These are phyloP conservation scores for Trissolcus japonicus DNA, from an alignment of 2,888 invertebrate species.

Conservation along the genomic window DNA sequence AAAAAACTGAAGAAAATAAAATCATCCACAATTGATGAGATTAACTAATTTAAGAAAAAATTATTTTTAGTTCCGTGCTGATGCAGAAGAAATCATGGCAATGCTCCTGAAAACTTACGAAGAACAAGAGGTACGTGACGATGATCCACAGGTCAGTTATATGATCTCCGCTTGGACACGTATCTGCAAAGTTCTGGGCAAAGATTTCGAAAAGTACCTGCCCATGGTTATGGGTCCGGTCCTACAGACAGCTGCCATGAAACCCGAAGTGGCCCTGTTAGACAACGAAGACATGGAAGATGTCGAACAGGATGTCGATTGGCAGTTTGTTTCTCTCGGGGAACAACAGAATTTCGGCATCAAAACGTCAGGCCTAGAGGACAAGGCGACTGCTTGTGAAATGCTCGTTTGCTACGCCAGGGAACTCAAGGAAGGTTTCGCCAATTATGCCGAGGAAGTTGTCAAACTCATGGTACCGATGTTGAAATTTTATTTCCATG, in stretches of 20 bases:
- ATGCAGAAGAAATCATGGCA: conserved; percentile 97
- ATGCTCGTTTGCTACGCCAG: conserved; percentile 97
- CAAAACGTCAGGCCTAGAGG: conserved; percentile 93
- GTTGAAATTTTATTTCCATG: conserved; percentile 95
- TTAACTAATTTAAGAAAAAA: not conserved
- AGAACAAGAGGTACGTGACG: conserved; percentile 90
- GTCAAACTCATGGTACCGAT: conserved; percentile 91
- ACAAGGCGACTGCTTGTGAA: conserved; percentile 96
- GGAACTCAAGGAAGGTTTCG: conserved; percentile 91
- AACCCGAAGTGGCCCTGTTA: conserved; percentile 93
- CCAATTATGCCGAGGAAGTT: conserved; percentile 84
- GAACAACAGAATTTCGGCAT: conserved; percentile 97
- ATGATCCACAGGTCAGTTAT: conserved; percentile 98
- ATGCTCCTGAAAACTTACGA: conserved; percentile 93
- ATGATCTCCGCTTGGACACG: conserved; percentile 99
- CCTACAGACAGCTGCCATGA: conserved; percentile 92
- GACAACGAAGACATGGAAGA: conserved; percentile 91
- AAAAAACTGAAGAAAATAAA: conserved; percentile 9
- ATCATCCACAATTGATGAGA: not conserved
- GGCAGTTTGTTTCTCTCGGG: conserved; percentile 95
- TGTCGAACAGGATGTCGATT: conserved; percentile 90
- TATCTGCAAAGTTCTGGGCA: conserved; percentile 95
- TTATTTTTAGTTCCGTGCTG: conserved; percentile 83
- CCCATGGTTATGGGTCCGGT: conserved; percentile 97
- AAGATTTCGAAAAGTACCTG: conserved; percentile 92